Evolutionary conservation across 2,113 vertebrate species (phyloP), one percentile per base, ranked within the genome.

Genomic region (Ramphastos sulfuratus): DNA sequence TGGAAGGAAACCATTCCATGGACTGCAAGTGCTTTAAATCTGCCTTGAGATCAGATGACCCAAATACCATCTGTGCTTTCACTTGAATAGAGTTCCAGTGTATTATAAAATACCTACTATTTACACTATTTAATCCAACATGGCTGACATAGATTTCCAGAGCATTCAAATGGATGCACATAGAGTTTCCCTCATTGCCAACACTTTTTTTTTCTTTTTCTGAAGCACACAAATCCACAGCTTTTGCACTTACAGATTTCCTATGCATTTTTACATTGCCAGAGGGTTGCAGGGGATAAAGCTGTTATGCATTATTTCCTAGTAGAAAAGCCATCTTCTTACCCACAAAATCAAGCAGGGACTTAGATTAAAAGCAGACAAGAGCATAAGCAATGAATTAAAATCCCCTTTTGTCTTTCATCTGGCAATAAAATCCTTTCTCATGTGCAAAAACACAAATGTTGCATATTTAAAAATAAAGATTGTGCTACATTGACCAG

Each of bases 381-480:
- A 89, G 33, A 93, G 50, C 12, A 69, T 71, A 76, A 91, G 27
- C 24, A 91, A 56, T 46, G 37, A 87, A 90, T 90, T 92, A 70
- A 94, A 93, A 89, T 93, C 52, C 60, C 18, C 21, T 59, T 90
- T 92, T 75, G 69, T 72, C 52, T 89, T 87, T 74, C 46, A 83
- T 89, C 20, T 64, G 44, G 44, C 35, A 75, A 52, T 87, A 91
- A 92, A 90, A 71, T 42, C 52, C 54, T 54, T 14, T 37, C 16
- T 82, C 0, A 1, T 84, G 50, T 72, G 93, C 89, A 70, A 87
- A 94, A 93, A 28, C 13, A 21, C 42, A 89, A 85, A 84, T 69
- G 65, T 67, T 82, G n/a, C 67, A 61, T 71, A 95, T 93, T 93
- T 86, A 75, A 93, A 96, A 94, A 39, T 25, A 59, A 35, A 86